These are phyloP conservation scores for Pelusios castaneus DNA, from an alignment of 2,113 vertebrate species.

Conservation along the genomic window DNA sequence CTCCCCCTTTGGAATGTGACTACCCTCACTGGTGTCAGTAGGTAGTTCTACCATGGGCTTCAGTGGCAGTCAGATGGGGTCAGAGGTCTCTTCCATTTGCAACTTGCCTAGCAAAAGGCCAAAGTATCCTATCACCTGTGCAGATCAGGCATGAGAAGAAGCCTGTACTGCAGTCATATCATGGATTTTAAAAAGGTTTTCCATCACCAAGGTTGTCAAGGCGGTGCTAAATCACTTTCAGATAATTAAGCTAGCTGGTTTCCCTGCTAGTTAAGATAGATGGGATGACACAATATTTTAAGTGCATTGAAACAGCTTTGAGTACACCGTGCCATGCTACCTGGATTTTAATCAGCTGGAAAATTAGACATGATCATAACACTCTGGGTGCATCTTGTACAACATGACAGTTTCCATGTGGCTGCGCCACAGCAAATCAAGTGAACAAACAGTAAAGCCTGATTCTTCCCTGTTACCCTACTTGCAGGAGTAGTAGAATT, in stretches of 20 bases:
- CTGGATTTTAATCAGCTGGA: not conserved
- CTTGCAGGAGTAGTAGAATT: not conserved
- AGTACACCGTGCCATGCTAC: not conserved
- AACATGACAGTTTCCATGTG: accelerated
- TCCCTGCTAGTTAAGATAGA: not conserved
- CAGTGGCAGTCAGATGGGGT: not conserved
- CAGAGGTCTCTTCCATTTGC: not conserved
- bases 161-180: not conserved
- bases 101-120: not conserved
- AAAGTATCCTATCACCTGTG: not conserved
- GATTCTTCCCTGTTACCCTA: not conserved
- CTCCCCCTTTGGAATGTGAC: no score
- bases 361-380: not conserved
- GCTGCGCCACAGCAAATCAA: accelerated
- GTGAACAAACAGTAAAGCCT: accelerated
- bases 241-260: not conserved
- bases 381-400: not conserved
- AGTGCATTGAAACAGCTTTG: not conserved
- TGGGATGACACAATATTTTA: constrained; percentile 6
- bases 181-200: accelerated
- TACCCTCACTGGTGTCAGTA: not conserved
- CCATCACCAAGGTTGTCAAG: not conserved
- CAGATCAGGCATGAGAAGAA: not conserved
- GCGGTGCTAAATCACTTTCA: not conserved
- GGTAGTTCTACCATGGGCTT: not conserved